A percentile compares a stretch with the other conserved stretches of the same genome.
Evolutionary conservation across 2,797 vertebrate genomes (phyloP).

Genomic region (Trachops cirrhosus): DNA sequence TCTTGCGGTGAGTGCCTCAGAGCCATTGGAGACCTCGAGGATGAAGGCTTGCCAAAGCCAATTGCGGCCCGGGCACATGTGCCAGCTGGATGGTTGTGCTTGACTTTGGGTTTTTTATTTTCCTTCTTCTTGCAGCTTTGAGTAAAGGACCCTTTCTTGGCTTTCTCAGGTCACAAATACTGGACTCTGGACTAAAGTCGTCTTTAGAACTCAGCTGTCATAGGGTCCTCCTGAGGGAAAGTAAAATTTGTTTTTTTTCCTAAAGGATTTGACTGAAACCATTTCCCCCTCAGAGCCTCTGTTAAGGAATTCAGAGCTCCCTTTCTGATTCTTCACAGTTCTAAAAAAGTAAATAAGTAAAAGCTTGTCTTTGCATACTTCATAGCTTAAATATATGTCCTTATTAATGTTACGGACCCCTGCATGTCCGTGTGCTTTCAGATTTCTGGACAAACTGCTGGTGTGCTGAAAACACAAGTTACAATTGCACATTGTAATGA

Average conservation of each 20-base stretch:
- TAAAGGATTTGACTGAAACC: neutral
- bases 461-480: conserved; percentile 65
- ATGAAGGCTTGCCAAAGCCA: conserved; percentile 75
- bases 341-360: neutral
- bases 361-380: conserved; percentile 37
- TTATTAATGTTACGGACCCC: neutral
- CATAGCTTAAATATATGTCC: conserved; percentile 9
- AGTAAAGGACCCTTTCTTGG: conserved; percentile 50
- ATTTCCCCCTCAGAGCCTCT: neutral
- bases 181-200: neutral
- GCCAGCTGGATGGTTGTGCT: conserved; percentile 74
- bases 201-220: neutral
- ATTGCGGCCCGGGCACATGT: conserved; percentile 65
- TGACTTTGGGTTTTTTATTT: conserved; percentile 59
- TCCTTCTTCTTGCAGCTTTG: conserved; percentile 47
- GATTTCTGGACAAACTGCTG: conserved; percentile 55
- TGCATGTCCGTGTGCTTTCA: conserved; percentile 32
- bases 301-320: neutral
- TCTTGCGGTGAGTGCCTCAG: conserved; percentile 80
- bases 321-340: conserved; percentile 34
- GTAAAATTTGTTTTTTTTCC: neutral
- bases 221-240: neutral
- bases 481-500: neutral
- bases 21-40: conserved; percentile 73
- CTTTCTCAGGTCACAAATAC: neutral